Evolutionary conservation across 2,888 invertebrate genomes (phyloP).

Genomic region (Nomada fucata): DNA sequence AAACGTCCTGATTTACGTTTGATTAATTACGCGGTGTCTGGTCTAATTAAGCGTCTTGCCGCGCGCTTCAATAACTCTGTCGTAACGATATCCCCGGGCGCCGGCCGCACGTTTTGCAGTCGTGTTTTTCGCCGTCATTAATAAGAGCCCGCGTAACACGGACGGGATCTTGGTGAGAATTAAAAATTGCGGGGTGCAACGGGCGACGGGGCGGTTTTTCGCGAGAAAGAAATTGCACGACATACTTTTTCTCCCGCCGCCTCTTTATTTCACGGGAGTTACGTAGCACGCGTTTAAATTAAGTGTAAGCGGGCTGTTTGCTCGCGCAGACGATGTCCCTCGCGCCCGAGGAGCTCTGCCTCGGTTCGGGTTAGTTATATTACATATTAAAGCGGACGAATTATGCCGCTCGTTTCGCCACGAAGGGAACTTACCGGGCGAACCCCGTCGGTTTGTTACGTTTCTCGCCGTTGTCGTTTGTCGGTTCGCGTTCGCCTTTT

Average conservation of each 20-base stretch:
- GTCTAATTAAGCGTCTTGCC: conserved; percentile 36
- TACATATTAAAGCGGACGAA: conserved; percentile 76
- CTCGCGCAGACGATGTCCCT: conserved; percentile 12
- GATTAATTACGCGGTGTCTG: conserved; percentile 59
- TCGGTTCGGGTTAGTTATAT: conserved; percentile 62
- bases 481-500: too few relatives aligned
- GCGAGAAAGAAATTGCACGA: conserved; percentile 36
- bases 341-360: neutral
- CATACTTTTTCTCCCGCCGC: conserved; percentile 4
- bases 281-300: conserved; percentile 51
- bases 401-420: conserved; percentile 56
- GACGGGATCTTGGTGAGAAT: neutral
- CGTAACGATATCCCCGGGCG: neutral
- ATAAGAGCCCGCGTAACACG: neutral
- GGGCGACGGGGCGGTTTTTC: neutral
- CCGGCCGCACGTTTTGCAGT: too few relatives aligned
- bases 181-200: conserved; percentile 25
- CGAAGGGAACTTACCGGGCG: conserved; percentile 31
- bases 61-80: neutral
- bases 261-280: conserved; percentile 30
- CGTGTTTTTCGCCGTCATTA: neutral
- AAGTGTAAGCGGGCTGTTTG: conserved; percentile 47
- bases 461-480: neutral
- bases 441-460: neutral
- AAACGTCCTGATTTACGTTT: conserved; percentile 65